Percentiles rank a stretch among this genome's conserved stretches.
These are phyloP conservation scores for Holacanthus passer DNA, from an alignment of 2,113 vertebrate species.

Conservation along the genomic window DNA sequence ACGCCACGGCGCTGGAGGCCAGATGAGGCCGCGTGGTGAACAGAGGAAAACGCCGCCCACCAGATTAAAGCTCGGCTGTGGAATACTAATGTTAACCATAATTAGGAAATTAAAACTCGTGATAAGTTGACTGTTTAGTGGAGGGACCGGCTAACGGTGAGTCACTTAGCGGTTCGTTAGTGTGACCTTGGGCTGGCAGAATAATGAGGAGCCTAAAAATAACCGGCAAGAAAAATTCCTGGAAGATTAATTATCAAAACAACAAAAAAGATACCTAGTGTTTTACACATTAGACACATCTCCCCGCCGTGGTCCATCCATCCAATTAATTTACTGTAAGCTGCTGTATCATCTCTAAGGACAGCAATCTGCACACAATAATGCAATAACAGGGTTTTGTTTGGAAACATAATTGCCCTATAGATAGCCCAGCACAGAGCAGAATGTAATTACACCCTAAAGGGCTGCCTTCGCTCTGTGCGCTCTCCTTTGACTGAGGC, in stretches of 20 bases:
- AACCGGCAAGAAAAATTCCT: slow-evolving; percentile 49
- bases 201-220: slow-evolving; percentile 63
- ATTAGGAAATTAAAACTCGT: slow-evolving; percentile 51
- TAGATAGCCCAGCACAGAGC: slow-evolving; percentile 49
- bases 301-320: slow-evolving; percentile 10
- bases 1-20: not conserved
- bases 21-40: not conserved
- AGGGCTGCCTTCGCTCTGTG: slow-evolving; percentile 10
- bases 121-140: slow-evolving; percentile 55
- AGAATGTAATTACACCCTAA: slow-evolving; percentile 61
- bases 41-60: not conserved
- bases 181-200: slow-evolving; percentile 51
- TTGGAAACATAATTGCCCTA: slow-evolving; percentile 60
- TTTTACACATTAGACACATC: slow-evolving; percentile 42
- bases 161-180: slow-evolving; percentile 55
- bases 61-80: slow-evolving; percentile 13
- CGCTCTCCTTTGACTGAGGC: not conserved
- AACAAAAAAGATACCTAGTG: slow-evolving; percentile 29
- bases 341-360: slow-evolving; percentile 55
- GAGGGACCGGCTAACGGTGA: slow-evolving; percentile 40
- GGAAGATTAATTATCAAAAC: slow-evolving; percentile 66
- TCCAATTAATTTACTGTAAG: slow-evolving; percentile 66
- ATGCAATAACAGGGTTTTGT: slow-evolving; percentile 54
- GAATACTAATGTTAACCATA: slow-evolving; percentile 57
- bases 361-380: slow-evolving; percentile 43